Percentiles rank a stretch among this genome's conserved stretches.
These are phyloP conservation scores for Apamea sordens DNA, from an alignment of 2,888 invertebrate genomes.

Conservation along the genomic window DNA sequence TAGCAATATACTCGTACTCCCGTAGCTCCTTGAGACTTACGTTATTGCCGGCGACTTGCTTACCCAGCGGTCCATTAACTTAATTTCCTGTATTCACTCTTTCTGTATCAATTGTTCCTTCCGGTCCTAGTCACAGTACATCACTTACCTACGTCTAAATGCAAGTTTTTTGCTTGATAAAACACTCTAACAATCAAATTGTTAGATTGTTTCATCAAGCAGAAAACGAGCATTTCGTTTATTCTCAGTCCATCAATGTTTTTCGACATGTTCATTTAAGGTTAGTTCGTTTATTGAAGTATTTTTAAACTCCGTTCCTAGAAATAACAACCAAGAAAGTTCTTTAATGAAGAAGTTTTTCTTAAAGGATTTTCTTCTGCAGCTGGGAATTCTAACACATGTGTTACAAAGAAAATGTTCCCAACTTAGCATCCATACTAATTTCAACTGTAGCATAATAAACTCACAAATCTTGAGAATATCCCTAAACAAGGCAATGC, in stretches of 20 bases:
- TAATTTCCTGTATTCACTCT: conserved; percentile 41
- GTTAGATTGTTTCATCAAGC: background rate
- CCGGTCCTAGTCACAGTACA: background rate
- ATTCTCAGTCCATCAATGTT: background rate
- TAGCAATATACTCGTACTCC: conserved; percentile 43
- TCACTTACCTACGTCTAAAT: background rate
- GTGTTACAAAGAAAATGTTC: conserved; percentile 9
- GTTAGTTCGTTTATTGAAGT: background rate
- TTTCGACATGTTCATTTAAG: background rate
- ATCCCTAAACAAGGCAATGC: conserved; percentile 23
- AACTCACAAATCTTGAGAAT: conserved; percentile 14
- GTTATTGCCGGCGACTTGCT: conserved; percentile 24
- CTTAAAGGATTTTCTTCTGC: conserved; percentile 14
- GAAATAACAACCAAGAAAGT: conserved; percentile 3
- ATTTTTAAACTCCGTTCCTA: background rate
- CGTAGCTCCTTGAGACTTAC: conserved; percentile 30
- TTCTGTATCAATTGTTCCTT: conserved; percentile 20
- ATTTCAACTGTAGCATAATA: conserved; percentile 25
- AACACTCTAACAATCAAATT: background rate
- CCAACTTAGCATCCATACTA: conserved; percentile 7
- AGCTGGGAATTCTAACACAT: conserved; percentile 27
- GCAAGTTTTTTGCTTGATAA: too few species aligned
- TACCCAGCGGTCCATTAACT: conserved; percentile 39
- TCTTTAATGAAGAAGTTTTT: background rate
- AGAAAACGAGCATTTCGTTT: background rate